Conservation (phyloP, 2,797 vertebrate species). For the Phyllotis vaccarum region DNA sequence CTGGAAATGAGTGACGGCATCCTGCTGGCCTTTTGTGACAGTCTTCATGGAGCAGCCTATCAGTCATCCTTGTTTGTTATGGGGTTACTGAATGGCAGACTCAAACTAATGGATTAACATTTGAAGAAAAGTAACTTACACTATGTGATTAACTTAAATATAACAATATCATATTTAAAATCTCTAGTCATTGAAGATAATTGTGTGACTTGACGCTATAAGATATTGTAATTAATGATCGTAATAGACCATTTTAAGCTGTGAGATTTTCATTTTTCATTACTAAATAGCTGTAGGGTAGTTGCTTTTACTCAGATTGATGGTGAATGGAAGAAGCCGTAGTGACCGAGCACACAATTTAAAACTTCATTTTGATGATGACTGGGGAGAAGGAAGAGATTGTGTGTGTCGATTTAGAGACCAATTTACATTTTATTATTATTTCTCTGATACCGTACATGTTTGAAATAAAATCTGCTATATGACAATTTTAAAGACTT, state of each 20-base stretch:
- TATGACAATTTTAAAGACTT: slow-evolving; percentile 67
- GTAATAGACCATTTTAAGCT: slow-evolving; percentile 61
- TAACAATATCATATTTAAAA: slow-evolving; percentile 6
- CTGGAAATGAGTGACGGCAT: neutral
- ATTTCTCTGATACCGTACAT: slow-evolving; percentile 31
- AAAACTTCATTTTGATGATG: slow-evolving; percentile 68
- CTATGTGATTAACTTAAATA: neutral
- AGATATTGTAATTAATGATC: slow-evolving; percentile 62
- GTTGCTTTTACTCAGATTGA: slow-evolving; percentile 59
- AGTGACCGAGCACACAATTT: slow-evolving; percentile 68
- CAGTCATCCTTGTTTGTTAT: neutral
- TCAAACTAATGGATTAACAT: slow-evolving; percentile 31
- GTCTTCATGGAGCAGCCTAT: neutral
- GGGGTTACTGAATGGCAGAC: neutral
- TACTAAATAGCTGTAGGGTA: slow-evolving; percentile 65
- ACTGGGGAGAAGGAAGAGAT: slow-evolving; percentile 70
- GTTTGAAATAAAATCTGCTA: slow-evolving; percentile 54
- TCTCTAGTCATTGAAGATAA: neutral
- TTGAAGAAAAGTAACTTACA: slow-evolving; percentile 5
- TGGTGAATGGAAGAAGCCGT: slow-evolving; percentile 69
- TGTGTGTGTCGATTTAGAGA: slow-evolving; percentile 11
- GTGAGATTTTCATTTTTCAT: slow-evolving; percentile 61
- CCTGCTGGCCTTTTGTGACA: neutral
- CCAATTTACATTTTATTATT: slow-evolving; percentile 41
- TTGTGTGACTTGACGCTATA: slow-evolving; percentile 40